Base-by-base conservation (phyloP, 2,888 invertebrate genomes). In the Drosophila pegasa region DNA sequence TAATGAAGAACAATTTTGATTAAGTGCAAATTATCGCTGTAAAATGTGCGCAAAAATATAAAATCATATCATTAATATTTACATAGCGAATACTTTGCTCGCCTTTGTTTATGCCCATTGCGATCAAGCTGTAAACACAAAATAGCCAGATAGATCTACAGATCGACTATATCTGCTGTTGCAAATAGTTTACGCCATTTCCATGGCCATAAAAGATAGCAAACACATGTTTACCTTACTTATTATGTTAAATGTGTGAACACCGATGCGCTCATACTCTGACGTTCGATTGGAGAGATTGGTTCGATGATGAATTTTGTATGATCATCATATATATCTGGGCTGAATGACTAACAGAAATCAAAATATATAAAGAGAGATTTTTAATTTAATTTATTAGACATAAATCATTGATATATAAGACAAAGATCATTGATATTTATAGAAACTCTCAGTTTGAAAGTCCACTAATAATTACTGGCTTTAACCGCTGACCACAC, bases 121-220 rank as follows among this genome's bases (percentile, higher is more conserved):
- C 14, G n/a, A 67, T 33, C 41, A 16, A 38, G 29, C 16, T 50
- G 37, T 59, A 79, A 56, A 45, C 41, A 61, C 8, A 64, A 64
- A 57, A 48, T n/a, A 14, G 14, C 6, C 27, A 18, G 18, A 12
- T 12, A 47, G 12, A 18, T 43, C 1, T 43, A 14, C 8, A 10
- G 18, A 29, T 29, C 27, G 16, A 16, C 45, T 25, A 22, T 22
- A 33, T 25, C 22, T 22, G 7, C 20, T 9, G 16, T 47, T 18
- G 29, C 48, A 9, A 31, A 35, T 33, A 50, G 50, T 50, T 50
- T 50, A 50, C 50, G 50, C 33, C 3, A 35, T 50, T 22, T 50
- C 50, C 50, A 33, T 20, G 22, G 50, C 50, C 14, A 50, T 50
- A 33, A 33, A 20, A 20, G 31, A 50, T 33, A 43, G 50, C 33